A percentile compares a stretch with the other conserved stretches of the same genome.
Conservation (phyloP, 2,113 vertebrate species). For the Probosciger aterrimus region DNA sequence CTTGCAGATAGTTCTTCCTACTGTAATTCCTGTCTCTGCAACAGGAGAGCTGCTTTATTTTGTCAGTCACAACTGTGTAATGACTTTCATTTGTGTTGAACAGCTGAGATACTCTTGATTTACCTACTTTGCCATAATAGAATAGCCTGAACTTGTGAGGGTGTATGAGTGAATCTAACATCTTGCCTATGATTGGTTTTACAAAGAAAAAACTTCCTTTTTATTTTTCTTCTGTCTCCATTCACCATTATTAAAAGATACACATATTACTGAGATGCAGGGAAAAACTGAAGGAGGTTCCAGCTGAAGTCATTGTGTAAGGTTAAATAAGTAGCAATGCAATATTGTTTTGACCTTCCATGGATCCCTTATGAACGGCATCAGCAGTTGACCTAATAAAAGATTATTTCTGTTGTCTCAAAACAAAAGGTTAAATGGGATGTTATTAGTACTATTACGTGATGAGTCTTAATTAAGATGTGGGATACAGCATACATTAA, state of each 20-base stretch:
- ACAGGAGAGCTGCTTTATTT: not conserved
- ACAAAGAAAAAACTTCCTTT: not conserved
- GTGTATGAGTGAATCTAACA: not conserved
- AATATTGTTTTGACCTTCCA: not conserved
- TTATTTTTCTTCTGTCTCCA: not conserved
- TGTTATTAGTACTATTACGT: not conserved
- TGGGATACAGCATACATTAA: not conserved
- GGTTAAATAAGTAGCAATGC: not conserved
- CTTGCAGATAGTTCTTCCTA: not conserved
- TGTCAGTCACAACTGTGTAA: not conserved
- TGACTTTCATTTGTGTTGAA: not conserved
- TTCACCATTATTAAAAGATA: not conserved
- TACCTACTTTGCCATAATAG: not conserved
- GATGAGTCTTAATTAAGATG: not conserved
- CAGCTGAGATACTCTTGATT: not conserved
- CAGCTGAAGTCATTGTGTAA: not conserved
- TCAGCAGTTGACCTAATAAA: not conserved
- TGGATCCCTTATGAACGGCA: not conserved
- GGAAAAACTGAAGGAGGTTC: not conserved
- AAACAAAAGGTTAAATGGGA: conserved; percentile 10
- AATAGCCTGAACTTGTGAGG: not conserved
- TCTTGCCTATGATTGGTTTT: not conserved
- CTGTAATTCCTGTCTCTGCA: not conserved
- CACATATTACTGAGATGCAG: not conserved
- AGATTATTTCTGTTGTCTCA: not conserved